phyloP scores from a whole-genome alignment of 2,797 vertebrate species.

The Mus spretus region DNA sequence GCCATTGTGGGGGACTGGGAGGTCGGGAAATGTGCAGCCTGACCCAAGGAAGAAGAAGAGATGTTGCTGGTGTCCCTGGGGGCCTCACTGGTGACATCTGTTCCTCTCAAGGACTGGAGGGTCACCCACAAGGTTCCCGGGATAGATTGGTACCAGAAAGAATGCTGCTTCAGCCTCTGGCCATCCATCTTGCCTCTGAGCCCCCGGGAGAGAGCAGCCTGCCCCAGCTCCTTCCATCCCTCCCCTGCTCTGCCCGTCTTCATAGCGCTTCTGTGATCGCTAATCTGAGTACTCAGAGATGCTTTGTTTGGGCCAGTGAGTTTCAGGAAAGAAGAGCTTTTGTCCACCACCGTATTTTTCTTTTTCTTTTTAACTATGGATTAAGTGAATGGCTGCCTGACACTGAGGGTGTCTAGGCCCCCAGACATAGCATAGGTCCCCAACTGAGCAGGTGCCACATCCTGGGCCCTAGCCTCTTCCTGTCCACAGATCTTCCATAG shows the following conservation, averaged over 20 bases:
- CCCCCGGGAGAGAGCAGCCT: background rate
- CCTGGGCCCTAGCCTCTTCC: background rate
- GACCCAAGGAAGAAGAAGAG: fast-evolving
- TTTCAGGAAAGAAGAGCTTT: background rate
- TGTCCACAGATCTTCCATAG: background rate
- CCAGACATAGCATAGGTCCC: background rate
- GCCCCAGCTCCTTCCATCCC: fast-evolving
- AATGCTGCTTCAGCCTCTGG: background rate
- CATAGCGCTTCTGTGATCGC: background rate
- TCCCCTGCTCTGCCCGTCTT: background rate
- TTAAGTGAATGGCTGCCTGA: background rate
- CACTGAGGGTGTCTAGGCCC: background rate
- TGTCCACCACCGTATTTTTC: background rate
- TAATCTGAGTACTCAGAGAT: background rate
- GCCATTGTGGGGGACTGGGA: background rate
- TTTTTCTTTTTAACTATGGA: background rate
- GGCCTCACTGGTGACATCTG: background rate
- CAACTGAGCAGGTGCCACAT: background rate
- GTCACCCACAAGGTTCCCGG: background rate
- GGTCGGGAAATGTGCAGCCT: background rate
- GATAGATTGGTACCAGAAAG: background rate
- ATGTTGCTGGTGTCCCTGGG: background rate
- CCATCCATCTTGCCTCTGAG: background rate
- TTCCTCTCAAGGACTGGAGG: background rate
- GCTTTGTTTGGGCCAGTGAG: background rate